A percentile compares a stretch with the other conserved stretches of the same genome.
phyloP scores from a whole-genome alignment of 2,797 vertebrate genomes.

The Lophotriccus pileatus region DNA sequence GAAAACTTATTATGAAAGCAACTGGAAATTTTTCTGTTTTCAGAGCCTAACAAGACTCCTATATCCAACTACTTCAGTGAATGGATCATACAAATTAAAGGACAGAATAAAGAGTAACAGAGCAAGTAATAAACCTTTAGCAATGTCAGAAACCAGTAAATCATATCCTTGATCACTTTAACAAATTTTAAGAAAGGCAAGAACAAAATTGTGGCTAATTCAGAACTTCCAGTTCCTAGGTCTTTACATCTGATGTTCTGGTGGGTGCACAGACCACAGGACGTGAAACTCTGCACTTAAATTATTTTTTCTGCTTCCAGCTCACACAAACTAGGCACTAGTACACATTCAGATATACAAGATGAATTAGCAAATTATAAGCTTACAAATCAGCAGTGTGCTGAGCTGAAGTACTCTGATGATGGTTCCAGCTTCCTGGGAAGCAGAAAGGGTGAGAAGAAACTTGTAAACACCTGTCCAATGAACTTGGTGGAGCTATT shows the following conservation, averaged over 20 bases:
- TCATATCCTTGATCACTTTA: neutral
- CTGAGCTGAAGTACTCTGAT: neutral
- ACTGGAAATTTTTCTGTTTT: neutral
- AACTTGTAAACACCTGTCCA: neutral
- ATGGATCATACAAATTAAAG: neutral
- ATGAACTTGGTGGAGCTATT: neutral
- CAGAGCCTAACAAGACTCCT: neutral
- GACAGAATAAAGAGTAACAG: neutral
- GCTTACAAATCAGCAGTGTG: neutral
- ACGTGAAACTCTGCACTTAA: neutral
- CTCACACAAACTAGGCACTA: neutral
- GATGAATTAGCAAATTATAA: neutral
- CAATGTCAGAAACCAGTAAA: neutral
- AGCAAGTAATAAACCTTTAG: neutral
- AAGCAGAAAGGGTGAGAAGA: neutral
- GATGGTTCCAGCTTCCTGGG: neutral
- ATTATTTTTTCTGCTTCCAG: neutral
- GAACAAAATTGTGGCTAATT: neutral
- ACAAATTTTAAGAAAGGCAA: neutral
- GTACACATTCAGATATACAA: neutral
- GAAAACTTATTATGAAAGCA: neutral
- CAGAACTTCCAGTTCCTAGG: neutral
- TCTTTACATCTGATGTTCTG: neutral
- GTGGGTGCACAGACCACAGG: neutral
- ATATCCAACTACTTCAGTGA: neutral